phyloP scores from a whole-genome alignment of 2,888 invertebrate genomes.

The Ctenicera cuprea region DNA sequence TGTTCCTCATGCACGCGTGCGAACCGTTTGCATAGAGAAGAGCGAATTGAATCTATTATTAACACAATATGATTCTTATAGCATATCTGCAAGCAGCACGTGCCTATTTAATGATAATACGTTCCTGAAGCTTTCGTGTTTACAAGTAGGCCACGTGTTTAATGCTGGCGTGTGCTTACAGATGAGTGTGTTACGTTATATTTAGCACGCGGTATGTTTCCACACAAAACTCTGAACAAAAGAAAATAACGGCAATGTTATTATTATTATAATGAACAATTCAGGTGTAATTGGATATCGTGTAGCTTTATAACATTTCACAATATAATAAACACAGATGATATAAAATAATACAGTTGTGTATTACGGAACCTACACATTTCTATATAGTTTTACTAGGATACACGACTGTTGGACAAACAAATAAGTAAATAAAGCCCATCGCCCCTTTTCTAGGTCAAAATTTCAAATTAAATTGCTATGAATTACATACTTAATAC shows the following conservation, averaged over 20 bases:
- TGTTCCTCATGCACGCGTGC: not conserved
- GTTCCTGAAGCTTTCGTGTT: slow-evolving; percentile 21
- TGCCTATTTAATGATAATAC: slow-evolving; percentile 26
- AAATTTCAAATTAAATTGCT: too few relatives aligned
- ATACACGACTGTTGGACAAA: too few relatives aligned
- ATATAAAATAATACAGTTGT: too few relatives aligned
- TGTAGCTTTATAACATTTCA: not conserved
- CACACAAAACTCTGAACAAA: slow-evolving; percentile 23
- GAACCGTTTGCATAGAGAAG: not conserved
- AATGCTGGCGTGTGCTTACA: not conserved
- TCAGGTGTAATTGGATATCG: not conserved
- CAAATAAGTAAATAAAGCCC: too few relatives aligned
- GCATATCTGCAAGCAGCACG: slow-evolving; percentile 6
- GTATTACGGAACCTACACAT: too few relatives aligned
- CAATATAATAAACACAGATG: not conserved
- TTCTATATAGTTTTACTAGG: too few relatives aligned
- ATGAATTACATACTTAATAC: too few relatives aligned
- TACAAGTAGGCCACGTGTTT: slow-evolving; percentile 41
- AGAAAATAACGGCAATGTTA: slow-evolving; percentile 30
- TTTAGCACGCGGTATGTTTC: slow-evolving; percentile 35
- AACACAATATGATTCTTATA: not conserved
- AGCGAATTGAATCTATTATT: not conserved
- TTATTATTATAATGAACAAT: slow-evolving; percentile 3
- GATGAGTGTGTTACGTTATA: slow-evolving; percentile 35
- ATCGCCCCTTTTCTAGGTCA: too few relatives aligned